Evolutionary conservation across 35 echinoderm and acorn worm species (phyloP).

Genomic region (Strongylocentrotus purpuratus): DNA sequence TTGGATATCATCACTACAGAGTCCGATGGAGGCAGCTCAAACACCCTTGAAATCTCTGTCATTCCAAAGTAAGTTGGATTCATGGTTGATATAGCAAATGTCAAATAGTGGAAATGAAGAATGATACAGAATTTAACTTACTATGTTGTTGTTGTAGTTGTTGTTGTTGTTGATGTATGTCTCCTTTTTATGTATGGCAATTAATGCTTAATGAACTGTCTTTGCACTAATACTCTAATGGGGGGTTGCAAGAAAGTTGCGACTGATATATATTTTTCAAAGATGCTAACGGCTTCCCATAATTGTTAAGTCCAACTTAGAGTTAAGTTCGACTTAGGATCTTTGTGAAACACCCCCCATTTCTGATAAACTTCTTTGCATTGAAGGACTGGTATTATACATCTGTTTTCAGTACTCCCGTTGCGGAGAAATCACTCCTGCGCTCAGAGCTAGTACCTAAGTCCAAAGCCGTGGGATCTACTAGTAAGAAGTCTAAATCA

Average conservation of each 20-base stretch:
- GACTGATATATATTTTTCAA: no score
- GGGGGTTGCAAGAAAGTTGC: no score
- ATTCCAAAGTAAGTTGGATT: slow-evolving; percentile 53
- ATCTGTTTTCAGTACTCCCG: slow-evolving; percentile 61
- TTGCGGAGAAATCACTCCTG: slow-evolving; percentile 73
- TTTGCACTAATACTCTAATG: no score
- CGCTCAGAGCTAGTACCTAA: slow-evolving; percentile 64
- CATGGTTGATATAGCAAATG: background rate
- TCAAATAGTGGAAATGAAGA: background rate
- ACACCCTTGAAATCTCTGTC: slow-evolving; percentile 11
- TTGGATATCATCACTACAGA: background rate
- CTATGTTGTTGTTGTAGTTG: background rate
- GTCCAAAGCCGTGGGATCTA: slow-evolving; percentile 30
- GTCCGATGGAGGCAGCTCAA: background rate
- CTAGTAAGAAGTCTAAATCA: slow-evolving; percentile 49
- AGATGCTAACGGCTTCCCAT: no score
- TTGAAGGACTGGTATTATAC: no score
- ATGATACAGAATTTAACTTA: slow-evolving; percentile 24
- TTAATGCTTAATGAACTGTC: no score
- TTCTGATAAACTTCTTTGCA: no score
- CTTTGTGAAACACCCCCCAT: no score
- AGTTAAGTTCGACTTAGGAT: no score
- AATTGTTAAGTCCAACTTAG: no score
- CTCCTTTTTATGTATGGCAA: no score
- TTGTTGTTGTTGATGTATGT: no score